Evolutionary conservation across 2,113 vertebrate species (phyloP).

Genomic region (Amazona vittata): DNA sequence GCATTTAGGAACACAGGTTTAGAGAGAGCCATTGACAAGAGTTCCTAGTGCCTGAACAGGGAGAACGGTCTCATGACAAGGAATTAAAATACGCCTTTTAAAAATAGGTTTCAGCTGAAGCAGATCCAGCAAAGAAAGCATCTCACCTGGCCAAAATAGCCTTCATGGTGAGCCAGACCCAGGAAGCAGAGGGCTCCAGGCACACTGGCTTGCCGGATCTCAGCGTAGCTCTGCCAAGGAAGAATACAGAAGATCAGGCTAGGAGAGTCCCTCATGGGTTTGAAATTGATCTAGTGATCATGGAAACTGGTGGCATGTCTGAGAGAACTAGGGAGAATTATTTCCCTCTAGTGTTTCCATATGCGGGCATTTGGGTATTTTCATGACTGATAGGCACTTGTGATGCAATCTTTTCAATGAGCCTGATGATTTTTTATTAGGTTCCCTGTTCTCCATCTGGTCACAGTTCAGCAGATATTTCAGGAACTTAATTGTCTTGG

Average conservation of each 20-base stretch:
- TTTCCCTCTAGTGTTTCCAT: neutral
- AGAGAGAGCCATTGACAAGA: neutral
- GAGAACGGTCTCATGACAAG: neutral
- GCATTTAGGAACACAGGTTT: neutral
- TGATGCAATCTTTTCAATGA: neutral
- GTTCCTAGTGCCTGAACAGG: neutral
- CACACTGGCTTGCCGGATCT: neutral
- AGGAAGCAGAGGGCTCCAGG: slow-evolving; percentile 43
- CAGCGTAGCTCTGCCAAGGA: slow-evolving; percentile 41
- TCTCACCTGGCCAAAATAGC: slow-evolving; percentile 31
- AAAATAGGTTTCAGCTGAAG: neutral
- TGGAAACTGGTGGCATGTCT: neutral
- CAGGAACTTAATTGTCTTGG: neutral
- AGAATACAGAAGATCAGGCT: neutral
- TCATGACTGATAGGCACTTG: neutral
- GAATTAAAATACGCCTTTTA: neutral
- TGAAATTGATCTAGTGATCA: neutral
- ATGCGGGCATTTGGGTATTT: neutral
- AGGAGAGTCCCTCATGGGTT: neutral
- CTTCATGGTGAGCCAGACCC: slow-evolving; percentile 21
- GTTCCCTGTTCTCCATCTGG: neutral
- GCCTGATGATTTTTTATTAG: neutral
- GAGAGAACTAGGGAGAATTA: neutral
- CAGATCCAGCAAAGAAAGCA: neutral
- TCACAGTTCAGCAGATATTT: neutral